Conservation (phyloP, 2,888 invertebrate genomes). For the Cheilosia pagana region DNA sequence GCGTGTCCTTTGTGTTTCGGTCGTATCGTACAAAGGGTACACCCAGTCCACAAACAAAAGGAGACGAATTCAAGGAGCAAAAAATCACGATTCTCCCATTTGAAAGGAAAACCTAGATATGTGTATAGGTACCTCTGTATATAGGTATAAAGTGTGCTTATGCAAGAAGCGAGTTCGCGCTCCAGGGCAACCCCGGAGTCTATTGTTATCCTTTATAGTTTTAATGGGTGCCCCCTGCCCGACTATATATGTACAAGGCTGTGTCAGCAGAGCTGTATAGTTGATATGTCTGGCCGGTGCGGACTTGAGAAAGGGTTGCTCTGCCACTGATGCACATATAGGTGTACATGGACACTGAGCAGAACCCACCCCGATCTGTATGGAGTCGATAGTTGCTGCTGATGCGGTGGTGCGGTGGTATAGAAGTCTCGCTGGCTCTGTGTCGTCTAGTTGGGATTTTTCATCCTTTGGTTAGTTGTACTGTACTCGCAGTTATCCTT, state of each 20-base stretch:
- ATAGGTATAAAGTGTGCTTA: not conserved
- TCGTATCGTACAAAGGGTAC: slow-evolving; percentile 27
- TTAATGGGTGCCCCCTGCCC: slow-evolving; percentile 68
- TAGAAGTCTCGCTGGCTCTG: slow-evolving; percentile 3
- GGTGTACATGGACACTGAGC: slow-evolving; percentile 15
- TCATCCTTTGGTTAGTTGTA: slow-evolving; percentile 46
- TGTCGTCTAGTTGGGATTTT: slow-evolving; percentile 57
- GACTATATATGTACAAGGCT: not conserved
- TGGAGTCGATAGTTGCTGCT: slow-evolving; percentile 52
- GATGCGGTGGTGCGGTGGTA: slow-evolving; percentile 8
- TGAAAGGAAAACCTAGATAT: slow-evolving; percentile 42
- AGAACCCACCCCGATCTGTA: slow-evolving; percentile 54
- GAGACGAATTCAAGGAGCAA: slow-evolving; percentile 71
- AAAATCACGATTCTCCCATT: slow-evolving; percentile 63
- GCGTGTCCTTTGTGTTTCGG: slow-evolving; percentile 70
- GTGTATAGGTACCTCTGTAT: not conserved
- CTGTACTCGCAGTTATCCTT: slow-evolving; percentile 52
- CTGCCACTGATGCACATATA: slow-evolving; percentile 13
- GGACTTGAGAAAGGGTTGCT: slow-evolving; percentile 68
- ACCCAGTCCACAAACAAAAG: slow-evolving; percentile 64
- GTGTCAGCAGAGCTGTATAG: slow-evolving; percentile 26
- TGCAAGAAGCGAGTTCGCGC: slow-evolving; percentile 54
- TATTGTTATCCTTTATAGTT: slow-evolving; percentile 75
- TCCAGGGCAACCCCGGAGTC: slow-evolving; percentile 73
- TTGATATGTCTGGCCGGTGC: slow-evolving; percentile 50